Percentiles rank a stretch among this genome's conserved stretches.
Conservation (phyloP, 30 jellyfish, hydroid and myxozoan genomes). For the Pseudorhiza aurosa region DNA sequence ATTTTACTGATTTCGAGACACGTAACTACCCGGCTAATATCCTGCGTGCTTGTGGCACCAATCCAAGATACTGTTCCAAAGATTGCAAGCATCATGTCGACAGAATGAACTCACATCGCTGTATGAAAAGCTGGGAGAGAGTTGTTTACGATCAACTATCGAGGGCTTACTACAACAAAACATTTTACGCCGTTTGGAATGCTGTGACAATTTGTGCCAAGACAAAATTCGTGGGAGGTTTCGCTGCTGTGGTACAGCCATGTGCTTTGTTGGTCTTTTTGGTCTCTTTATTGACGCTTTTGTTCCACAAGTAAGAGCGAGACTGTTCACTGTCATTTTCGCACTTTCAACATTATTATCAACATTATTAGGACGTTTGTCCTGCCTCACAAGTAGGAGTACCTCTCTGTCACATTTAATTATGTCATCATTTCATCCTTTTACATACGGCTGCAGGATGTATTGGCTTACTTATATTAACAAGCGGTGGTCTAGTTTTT, state of each 20-base stretch:
- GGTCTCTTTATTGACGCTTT: too few species aligned
- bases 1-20: conserved; percentile 42
- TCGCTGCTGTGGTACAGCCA: not conserved
- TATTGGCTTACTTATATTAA: too few species aligned
- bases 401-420: too few species aligned
- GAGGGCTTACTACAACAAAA: conserved; percentile 3
- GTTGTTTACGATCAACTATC: not conserved
- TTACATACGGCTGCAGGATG: too few species aligned
- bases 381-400: too few species aligned
- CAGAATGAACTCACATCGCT: conserved; percentile 40
- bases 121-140: conserved; percentile 56
- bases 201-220: conserved; percentile 25
- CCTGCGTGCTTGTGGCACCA: conserved; percentile 38
- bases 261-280: not conserved
- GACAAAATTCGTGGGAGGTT: not conserved
- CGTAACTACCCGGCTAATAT: conserved; percentile 1
- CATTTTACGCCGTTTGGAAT: conserved; percentile 43
- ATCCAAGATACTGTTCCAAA: conserved; percentile 22
- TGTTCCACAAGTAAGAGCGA: too few species aligned
- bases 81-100: conserved; percentile 58
- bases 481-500: too few species aligned
- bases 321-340: too few species aligned
- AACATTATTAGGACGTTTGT: too few species aligned
- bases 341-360: too few species aligned
- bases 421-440: too few species aligned